Evolutionary conservation across 2,797 vertebrate genomes (phyloP).

Genomic region (Sorex maritimensis): DNA sequence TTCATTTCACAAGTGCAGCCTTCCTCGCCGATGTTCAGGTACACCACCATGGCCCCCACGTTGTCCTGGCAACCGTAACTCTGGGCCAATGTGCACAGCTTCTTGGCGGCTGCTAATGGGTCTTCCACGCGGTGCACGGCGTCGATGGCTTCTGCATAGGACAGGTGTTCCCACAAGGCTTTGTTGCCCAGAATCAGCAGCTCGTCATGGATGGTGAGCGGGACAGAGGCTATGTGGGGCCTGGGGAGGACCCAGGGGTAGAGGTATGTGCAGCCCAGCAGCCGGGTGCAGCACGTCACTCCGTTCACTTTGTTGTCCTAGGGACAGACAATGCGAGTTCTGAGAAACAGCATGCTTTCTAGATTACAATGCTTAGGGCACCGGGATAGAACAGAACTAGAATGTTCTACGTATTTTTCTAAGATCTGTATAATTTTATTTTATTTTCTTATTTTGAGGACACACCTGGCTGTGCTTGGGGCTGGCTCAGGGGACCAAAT

Average conservation of each 20-base stretch:
- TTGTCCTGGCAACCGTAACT: slow-evolving; percentile 99
- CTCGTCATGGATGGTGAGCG: slow-evolving; percentile 96
- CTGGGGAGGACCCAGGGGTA: slow-evolving; percentile 97
- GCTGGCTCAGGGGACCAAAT: no score
- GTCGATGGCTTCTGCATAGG: slow-evolving; percentile 94
- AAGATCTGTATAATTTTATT: slow-evolving; percentile 31
- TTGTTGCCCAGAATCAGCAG: slow-evolving; percentile 97
- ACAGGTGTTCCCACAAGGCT: slow-evolving; percentile 96
- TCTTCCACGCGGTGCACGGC: slow-evolving; percentile 94
- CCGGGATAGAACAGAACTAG: not conserved
- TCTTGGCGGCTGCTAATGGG: slow-evolving; percentile 96
- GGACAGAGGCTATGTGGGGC: slow-evolving; percentile 95
- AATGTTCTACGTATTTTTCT: not conserved
- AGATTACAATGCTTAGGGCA: slow-evolving; percentile 9
- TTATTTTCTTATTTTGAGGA: not conserved
- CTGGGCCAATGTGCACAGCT: slow-evolving; percentile 97
- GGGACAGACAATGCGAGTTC: slow-evolving; percentile 79
- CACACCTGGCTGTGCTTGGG: no score
- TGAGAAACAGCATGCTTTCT: slow-evolving; percentile 68
- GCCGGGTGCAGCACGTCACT: slow-evolving; percentile 97
- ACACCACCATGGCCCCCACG: slow-evolving; percentile 95
- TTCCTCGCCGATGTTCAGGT: slow-evolving; percentile 94
- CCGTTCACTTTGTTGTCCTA: slow-evolving; percentile 99
- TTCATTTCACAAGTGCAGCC: slow-evolving; percentile 96
- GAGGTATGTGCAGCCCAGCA: slow-evolving; percentile 98